Base-by-base conservation (phyloP, 2,888 invertebrate species). In the Xylophagus ater region DNA sequence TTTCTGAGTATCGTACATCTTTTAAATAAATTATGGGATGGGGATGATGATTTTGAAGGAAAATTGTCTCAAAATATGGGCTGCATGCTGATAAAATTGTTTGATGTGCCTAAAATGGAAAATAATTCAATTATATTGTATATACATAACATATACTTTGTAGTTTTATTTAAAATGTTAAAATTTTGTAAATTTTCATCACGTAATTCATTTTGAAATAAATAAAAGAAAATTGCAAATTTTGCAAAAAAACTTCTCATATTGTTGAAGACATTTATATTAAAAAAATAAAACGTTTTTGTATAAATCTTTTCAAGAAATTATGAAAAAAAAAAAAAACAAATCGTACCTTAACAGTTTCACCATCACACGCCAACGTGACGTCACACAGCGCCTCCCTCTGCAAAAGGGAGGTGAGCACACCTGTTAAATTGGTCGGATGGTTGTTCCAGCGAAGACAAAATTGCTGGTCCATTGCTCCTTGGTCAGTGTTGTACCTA, bases 381-480 rank as follows among this genome's bases (percentile, higher is more conserved):
- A 90, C 89, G 72, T 90, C 90, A 65, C 89, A 89, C 55, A 90
- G 76, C 54, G 84, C 83, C 71, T 88, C 88, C 64, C 87, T 75
- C 66, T 86, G 81, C 58, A 88, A 72, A 60, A 88, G 74, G 63
- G 85, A 85, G 60, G 82, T 83, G 57, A 88, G 75, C 61, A 88
- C 87, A 70, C 87, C 87, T 62, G 87, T 87, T 68, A 89, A 73
- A 71, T 88, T 88, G 70, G 74, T 81, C 62, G 84, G 86, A 73
- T 88, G 88, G 73, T 88, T 89, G 76, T 88, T 87, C 88, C 88
- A 89, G 74, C 87, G 82, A 67, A 89, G 78, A 72, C 87, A 87
- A 72, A 87, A 89, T 74, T 88, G 87, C 62, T 71, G 71, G 60
- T 71, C 71, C 66, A 69, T 73, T 80, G 82, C 63, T 62, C 63